Conservation (phyloP, 2,113 vertebrate genomes). For the Nothobranchius furzeri region DNA sequence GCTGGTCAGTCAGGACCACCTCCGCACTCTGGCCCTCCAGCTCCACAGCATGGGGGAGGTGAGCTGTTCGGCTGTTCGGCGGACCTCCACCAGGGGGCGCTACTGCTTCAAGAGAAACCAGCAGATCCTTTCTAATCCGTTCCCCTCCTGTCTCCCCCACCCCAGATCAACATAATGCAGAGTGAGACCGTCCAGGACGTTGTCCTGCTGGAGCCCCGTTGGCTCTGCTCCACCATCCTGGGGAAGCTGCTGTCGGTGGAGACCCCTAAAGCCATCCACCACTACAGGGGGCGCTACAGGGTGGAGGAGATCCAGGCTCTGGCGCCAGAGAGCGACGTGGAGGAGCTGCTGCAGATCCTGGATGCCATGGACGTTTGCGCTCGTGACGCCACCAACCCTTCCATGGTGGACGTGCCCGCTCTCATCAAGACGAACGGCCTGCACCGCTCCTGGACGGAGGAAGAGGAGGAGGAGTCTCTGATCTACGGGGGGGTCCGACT, state of each 20-base stretch:
- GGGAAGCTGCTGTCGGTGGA: conserved; percentile 91
- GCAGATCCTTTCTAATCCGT: not conserved
- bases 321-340: conserved; percentile 91
- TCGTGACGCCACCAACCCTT: conserved; percentile 87
- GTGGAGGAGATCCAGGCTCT: conserved; percentile 92
- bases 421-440: conserved; percentile 94
- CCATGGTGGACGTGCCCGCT: conserved; percentile 96
- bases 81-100: conserved; percentile 19
- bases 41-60: conserved; percentile 96
- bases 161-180: conserved; percentile 98
- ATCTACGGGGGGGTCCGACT: conserved; percentile 93
- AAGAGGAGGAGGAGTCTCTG: conserved; percentile 86
- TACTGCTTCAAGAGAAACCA: conserved; percentile 6
- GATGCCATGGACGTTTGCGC: conserved; percentile 98
- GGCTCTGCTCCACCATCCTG: conserved; percentile 91
- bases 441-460: conserved; percentile 94
- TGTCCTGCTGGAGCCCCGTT: conserved; percentile 95
- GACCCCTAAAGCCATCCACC: conserved; percentile 94
- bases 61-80: conserved; percentile 31
- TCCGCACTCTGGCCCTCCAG: conserved; percentile 87
- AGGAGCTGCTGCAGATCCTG: conserved; percentile 94
- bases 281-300: conserved; percentile 95
- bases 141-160: not conserved
- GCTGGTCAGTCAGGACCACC: conserved; percentile 89
- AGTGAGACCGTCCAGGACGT: conserved; percentile 98